phyloP scores from a whole-genome alignment of 1,140 invertebrate species.

The Anadara kagoshimensis region DNA sequence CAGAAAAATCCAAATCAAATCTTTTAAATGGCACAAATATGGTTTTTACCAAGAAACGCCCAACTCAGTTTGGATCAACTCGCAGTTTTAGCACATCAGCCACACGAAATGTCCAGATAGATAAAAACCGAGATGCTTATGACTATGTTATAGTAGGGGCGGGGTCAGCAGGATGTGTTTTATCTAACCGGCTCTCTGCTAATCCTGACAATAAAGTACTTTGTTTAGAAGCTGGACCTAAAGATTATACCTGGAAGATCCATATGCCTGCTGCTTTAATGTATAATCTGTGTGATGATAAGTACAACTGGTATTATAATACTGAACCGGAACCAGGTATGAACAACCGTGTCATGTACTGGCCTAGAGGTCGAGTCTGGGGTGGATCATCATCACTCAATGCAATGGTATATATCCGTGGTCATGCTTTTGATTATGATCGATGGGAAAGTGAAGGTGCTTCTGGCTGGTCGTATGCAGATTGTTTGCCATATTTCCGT shows the following conservation, averaged over 20 bases:
- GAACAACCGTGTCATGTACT: constrained; percentile 75
- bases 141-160: constrained; percentile 74
- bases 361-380: constrained; percentile 74
- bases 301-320: constrained; percentile 77
- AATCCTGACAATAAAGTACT: constrained; percentile 71
- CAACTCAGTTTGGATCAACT: not conserved
- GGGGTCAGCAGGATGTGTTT: constrained; percentile 72
- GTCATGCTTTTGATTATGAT: constrained; percentile 95
- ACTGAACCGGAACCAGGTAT: constrained; percentile 74
- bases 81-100: constrained; percentile 40
- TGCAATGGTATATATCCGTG: constrained; percentile 97
- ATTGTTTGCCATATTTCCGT: constrained; percentile 76
- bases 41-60: not conserved
- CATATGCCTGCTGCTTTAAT: constrained; percentile 77
- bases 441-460: constrained; percentile 92
- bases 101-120: not conserved
- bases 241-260: constrained; percentile 75
- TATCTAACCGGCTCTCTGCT: constrained; percentile 70
- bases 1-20: not conserved
- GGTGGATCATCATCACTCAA: constrained; percentile 96
- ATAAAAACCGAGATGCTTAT: constrained; percentile 32
- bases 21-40: not conserved
- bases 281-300: constrained; percentile 76
- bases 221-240: constrained; percentile 75
- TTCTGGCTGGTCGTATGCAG: constrained; percentile 90